phyloP scores from a whole-genome alignment of 1,140 invertebrate genomes.

The Brachionus rubens region DNA sequence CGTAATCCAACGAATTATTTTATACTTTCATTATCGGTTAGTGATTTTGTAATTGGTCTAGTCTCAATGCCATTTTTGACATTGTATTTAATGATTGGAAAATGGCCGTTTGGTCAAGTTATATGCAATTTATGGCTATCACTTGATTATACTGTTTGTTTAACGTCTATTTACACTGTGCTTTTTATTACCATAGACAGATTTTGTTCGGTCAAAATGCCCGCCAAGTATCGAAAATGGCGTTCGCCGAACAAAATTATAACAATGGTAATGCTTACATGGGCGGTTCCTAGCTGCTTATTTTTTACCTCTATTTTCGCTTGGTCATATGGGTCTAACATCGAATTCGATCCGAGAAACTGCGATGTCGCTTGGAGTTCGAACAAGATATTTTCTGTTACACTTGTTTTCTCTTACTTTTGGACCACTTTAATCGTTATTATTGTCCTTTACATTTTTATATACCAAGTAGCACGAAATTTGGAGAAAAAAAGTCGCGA shows the following conservation, averaged over 20 bases:
- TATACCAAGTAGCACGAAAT: constrained; percentile 41
- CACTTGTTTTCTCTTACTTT: constrained; percentile 89
- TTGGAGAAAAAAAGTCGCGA: constrained; percentile 33
- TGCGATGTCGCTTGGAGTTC: constrained; percentile 93
- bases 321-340: constrained; percentile 91
- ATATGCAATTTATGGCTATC: constrained; percentile 97
- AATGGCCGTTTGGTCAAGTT: constrained; percentile 92
- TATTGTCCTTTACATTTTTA: constrained; percentile 65
- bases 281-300: constrained; percentile 88
- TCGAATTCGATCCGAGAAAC: constrained; percentile 82
- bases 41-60: constrained; percentile 91
- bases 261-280: constrained; percentile 77
- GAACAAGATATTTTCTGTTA: constrained; percentile 90
- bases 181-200: constrained; percentile 96
- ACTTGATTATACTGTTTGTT: constrained; percentile 96
- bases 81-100: constrained; percentile 81
- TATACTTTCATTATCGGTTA: constrained; percentile 93
- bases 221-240: constrained; percentile 94
- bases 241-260: constrained; percentile 88
- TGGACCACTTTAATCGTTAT: constrained; percentile 88
- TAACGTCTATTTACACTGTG: constrained; percentile 98
- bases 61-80: constrained; percentile 87
- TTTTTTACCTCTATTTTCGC: constrained; percentile 99
- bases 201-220: constrained; percentile 98
- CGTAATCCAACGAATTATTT: constrained; percentile 99